Evolutionary conservation across 1,140 invertebrate species (phyloP).

Genomic region (Eufriesea mexicana): DNA sequence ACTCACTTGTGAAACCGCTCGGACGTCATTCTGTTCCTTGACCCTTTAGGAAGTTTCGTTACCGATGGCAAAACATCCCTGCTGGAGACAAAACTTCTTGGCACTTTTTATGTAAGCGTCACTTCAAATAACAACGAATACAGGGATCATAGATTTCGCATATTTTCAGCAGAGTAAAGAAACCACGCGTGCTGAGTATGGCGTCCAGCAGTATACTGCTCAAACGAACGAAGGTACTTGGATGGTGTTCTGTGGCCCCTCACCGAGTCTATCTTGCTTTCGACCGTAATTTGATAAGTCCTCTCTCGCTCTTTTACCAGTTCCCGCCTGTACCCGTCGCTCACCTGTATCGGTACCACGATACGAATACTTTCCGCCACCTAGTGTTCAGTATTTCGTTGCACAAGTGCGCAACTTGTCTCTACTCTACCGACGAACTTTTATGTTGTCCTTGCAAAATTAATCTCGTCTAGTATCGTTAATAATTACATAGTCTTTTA

Average conservation of each 20-base stretch:
- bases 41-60: slow-evolving; percentile 1
- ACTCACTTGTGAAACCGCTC: slow-evolving; percentile 81
- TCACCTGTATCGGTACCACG: slow-evolving; percentile 49
- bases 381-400: slow-evolving; percentile 26
- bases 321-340: slow-evolving; percentile 37
- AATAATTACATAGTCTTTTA: background rate
- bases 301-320: slow-evolving; percentile 30
- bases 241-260: slow-evolving; percentile 10
- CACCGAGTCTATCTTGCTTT: slow-evolving; percentile 38
- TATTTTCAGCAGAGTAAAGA: background rate
- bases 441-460: background rate
- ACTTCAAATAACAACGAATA: background rate
- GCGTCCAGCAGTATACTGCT: slow-evolving; percentile 66
- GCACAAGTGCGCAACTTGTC: background rate
- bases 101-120: slow-evolving; percentile 3
- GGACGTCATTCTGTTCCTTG: slow-evolving; percentile 73
- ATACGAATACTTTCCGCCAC: slow-evolving; percentile 42
- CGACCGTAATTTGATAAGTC: slow-evolving; percentile 27
- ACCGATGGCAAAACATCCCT: slow-evolving; percentile 40
- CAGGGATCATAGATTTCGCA: slow-evolving; percentile 10
- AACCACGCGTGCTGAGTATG: slow-evolving; percentile 33
- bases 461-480: background rate
- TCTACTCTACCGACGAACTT: slow-evolving; percentile 28
- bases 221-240: slow-evolving; percentile 46
- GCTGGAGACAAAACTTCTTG: background rate